Base-by-base conservation (phyloP, 2,797 vertebrate species). In the Sibirionetta formosa region DNA sequence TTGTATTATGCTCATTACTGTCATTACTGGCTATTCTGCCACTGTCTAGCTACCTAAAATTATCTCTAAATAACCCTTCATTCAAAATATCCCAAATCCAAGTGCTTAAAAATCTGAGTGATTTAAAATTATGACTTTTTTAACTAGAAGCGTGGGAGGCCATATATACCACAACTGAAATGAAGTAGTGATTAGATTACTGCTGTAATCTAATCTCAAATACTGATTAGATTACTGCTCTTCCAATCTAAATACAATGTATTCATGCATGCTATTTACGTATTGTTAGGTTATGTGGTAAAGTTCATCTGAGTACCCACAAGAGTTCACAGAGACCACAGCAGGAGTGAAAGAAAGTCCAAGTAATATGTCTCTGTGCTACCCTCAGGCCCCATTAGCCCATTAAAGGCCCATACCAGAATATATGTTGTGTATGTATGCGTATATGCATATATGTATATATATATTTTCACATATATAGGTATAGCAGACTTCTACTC, bases 1-100 rank as follows among this genome's bases (percentile, higher is more conserved):
- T 89, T 70, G 38, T 93, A 56, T 66, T 87, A 53, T 80, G 69
- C 46, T 82, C 19, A 35, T 94, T 93, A 85, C 42, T 90, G 73
- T 88, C 73, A 72, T 92, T 86, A 58, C 58, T 69, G 63, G 19
- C 19, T 88, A 68, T 88, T 95, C 95, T 72, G 42, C 7, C 29
- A 42, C 63, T 84, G 33, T 82, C 54, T 35, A 63, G 38, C 31
- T 84, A 84, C 56, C 68, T 79, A 38, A 93, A 94, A 69, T 86
- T 84, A 81, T 82, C 46, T 64, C 33, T 76, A 86, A 92, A 86
- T 88, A 90, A 68, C 33, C 22, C 40, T 78, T 83, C 7, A 86
- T 93, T 75, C 14, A 83, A 94, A 90, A 82, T 72, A 90, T 54
- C 20, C 8, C 23, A 90, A 79, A 92, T 72, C 17, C 36, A 88